Percentiles rank a stretch among this genome's conserved stretches.
Evolutionary conservation across 2,888 invertebrate genomes (phyloP).

Genomic region (Pseudanteris insignis): DNA sequence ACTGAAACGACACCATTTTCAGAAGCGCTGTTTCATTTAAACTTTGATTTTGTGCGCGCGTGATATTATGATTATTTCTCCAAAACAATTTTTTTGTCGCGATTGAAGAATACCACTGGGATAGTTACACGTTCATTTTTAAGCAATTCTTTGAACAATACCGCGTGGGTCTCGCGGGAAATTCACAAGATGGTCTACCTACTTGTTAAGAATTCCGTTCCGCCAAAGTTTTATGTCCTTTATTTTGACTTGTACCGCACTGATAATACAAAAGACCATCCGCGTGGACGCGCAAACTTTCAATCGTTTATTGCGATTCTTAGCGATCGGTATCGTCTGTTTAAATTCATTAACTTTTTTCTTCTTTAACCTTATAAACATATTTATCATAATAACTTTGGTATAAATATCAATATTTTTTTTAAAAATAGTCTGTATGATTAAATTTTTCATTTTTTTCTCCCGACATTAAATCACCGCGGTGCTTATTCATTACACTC

Average conservation of each 20-base stretch:
- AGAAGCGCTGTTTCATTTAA: slow-evolving; percentile 36
- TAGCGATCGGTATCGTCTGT: too few relatives aligned
- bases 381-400: too few relatives aligned
- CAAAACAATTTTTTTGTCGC: slow-evolving; percentile 37
- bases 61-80: slow-evolving; percentile 35
- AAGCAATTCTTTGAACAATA: slow-evolving; percentile 37
- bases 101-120: slow-evolving; percentile 40
- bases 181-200: slow-evolving; percentile 39
- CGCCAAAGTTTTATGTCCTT: slow-evolving; percentile 31
- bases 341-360: neutral
- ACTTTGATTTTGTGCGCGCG: slow-evolving; percentile 33
- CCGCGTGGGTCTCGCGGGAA: slow-evolving; percentile 35
- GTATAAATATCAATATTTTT: too few relatives aligned
- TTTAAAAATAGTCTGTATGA: too few relatives aligned
- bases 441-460: too few relatives aligned
- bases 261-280: slow-evolving; percentile 27
- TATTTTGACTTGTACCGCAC: slow-evolving; percentile 21
- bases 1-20: slow-evolving; percentile 20
- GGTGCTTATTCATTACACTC: too few relatives aligned
- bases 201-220: slow-evolving; percentile 39
- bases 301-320: too few relatives aligned
- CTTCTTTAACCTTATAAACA: too few relatives aligned
- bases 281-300: too few relatives aligned
- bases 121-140: slow-evolving; percentile 40
- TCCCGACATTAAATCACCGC: too few relatives aligned